phyloP scores from a whole-genome alignment of 2,888 invertebrate species.

The Synanthedon andrenaeformis region DNA sequence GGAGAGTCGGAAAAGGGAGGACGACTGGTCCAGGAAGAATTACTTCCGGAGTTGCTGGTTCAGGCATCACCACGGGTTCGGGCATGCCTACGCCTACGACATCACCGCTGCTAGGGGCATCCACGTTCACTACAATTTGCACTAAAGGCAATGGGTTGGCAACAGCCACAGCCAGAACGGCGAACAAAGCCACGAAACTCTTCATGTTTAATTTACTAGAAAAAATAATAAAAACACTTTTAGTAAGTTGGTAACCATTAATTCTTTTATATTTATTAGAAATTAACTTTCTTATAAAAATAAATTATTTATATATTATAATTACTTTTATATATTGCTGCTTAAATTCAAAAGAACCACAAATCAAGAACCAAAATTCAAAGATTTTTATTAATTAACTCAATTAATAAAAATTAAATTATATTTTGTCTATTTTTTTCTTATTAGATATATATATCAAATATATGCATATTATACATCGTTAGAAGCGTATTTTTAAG shows the following conservation, averaged over 20 bases:
- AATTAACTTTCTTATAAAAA: too few relatives aligned
- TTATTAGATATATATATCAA: too few relatives aligned
- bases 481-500: too few relatives aligned
- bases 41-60: conserved; percentile 4
- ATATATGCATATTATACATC: too few relatives aligned
- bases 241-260: conserved; percentile 9
- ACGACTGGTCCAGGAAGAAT: conserved; percentile 4
- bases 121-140: conserved; percentile 32
- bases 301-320: too few relatives aligned
- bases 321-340: too few relatives aligned
- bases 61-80: conserved; percentile 5
- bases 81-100: conserved; percentile 9
- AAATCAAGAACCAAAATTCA: too few relatives aligned
- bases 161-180: conserved; percentile 29
- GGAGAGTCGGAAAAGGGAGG: conserved; percentile 6
- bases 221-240: not conserved
- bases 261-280: conserved; percentile 4
- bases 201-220: conserved; percentile 19
- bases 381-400: too few relatives aligned
- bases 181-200: conserved; percentile 27
- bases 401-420: too few relatives aligned
- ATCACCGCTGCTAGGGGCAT: conserved; percentile 13
- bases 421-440: too few relatives aligned
- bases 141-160: conserved; percentile 36
- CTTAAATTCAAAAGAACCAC: too few relatives aligned